Base-by-base conservation (phyloP, 2,797 vertebrate genomes). In the Poeciliopsis turneri region DNA sequence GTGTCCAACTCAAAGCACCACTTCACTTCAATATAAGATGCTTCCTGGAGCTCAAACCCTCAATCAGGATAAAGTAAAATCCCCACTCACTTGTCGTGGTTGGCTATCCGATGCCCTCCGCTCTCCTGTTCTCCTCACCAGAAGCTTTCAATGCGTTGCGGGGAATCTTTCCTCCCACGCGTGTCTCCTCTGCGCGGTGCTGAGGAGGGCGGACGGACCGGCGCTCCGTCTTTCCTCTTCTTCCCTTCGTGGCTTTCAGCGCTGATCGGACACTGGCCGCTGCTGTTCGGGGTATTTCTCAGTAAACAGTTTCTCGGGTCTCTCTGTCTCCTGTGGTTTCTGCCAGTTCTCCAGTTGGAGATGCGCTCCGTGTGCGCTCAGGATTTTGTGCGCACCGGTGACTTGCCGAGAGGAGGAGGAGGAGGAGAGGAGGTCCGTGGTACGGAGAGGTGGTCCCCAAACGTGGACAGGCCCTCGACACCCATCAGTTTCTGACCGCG, bases 111-210 rank as follows among this genome's bases (percentile, higher is more conserved):
- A 93, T 92, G 87, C 90, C 91, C 91, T 91, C 92, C 78, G 92
- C 92, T 91, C 93, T 92, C 93, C 92, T 93, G 86, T 84, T 88
- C 93, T 93, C 92, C 91, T 92, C 92, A 92, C 90, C 90, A 87
- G 90, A 86, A 81, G 76, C 87, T 88, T 89, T 90, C 78, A 85
- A 88, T 86, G 89, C 79, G 87, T 90, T 85, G 72, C 9, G 88
- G 83, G 84, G 88, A 94, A 93, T 93, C 85, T 89, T 91, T 93
- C 93, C 91, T 90, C 81, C 89, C 84, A 87, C 78, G 82, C 77
- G 75, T 68, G 64, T 41, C 64, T 68, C 64, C 64, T 25, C 64
- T 68, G 64, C 59, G 86, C 81, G 85, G 55, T 28, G 86, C 85
- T 83, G 91, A 76, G 78, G 85, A 87, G 78, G 69, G 49, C 59